A percentile compares a stretch with the other conserved stretches of the same genome.
Evolutionary conservation across 2,888 invertebrate species (phyloP).

Genomic region (Sympetrum striolatum): DNA sequence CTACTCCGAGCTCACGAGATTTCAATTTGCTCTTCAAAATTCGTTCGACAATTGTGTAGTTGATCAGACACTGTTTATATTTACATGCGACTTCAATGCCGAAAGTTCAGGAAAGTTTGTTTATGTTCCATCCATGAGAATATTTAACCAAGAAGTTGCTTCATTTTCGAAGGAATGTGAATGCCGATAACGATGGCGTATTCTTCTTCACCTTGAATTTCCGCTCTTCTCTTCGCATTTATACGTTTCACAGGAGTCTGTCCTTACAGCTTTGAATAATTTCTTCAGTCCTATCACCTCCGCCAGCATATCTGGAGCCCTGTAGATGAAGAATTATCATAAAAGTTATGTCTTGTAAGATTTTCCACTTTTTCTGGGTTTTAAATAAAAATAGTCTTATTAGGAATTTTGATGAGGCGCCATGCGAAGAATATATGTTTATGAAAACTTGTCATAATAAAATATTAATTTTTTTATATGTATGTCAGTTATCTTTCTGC

Average conservation of each 20-base stretch:
- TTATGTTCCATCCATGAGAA: not conserved
- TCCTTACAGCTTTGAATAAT: slow-evolving; percentile 56
- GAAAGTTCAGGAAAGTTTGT: not conserved
- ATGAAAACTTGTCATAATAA: no score
- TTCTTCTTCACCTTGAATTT: not conserved
- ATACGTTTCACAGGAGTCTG: slow-evolving; percentile 55
- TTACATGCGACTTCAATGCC: not conserved
- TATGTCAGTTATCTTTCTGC: no score
- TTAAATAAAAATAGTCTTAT: no score
- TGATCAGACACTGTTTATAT: not conserved
- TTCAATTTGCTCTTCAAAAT: not conserved
- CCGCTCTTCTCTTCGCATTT: slow-evolving; percentile 51
- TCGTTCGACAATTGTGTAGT: not conserved
- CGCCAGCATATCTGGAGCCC: slow-evolving; percentile 55
- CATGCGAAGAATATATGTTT: no score
- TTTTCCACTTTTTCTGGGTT: no score
- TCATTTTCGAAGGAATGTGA: not conserved
- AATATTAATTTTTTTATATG: no score
- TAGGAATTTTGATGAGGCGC: no score
- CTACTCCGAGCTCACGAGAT: not conserved
- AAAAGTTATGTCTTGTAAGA: no score
- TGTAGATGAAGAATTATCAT: slow-evolving; percentile 47
- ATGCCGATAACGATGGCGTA: not conserved
- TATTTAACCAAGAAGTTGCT: not conserved
- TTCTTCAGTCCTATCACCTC: slow-evolving; percentile 55